A percentile compares a stretch with the other conserved stretches of the same genome.
phyloP scores from a whole-genome alignment of 2,888 invertebrate genomes.

The Furcula furcula region DNA sequence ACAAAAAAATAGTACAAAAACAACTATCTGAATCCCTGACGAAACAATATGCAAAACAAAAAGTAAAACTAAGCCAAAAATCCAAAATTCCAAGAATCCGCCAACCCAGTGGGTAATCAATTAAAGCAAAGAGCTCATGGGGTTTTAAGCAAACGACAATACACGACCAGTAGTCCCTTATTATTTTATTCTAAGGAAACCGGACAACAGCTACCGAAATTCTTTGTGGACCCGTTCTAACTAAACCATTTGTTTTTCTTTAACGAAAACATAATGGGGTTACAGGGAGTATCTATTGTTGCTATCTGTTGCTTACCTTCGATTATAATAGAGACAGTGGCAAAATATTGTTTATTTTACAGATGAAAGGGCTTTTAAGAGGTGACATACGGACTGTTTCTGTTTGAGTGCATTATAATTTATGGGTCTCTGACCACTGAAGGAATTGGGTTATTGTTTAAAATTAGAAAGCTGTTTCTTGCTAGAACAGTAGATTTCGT shows the following conservation, averaged over 20 bases:
- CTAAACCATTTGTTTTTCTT: constrained; percentile 62
- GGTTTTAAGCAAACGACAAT: constrained; percentile 55
- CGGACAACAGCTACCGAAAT: constrained; percentile 47
- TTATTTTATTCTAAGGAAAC: constrained; percentile 66
- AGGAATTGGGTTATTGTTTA: constrained; percentile 68
- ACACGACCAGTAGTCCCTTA: constrained; percentile 55
- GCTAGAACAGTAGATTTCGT: constrained; percentile 20
- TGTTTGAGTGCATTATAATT: constrained; percentile 61
- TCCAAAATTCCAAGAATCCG: constrained; percentile 27
- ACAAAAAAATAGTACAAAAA: background rate
- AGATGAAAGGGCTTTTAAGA: constrained; percentile 65
- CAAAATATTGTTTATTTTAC: constrained; percentile 79
- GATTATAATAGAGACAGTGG: constrained; percentile 62
- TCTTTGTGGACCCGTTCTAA: constrained; percentile 60
- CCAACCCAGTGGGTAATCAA: constrained; percentile 55
- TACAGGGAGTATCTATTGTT: constrained; percentile 62
- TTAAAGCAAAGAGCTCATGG: constrained; percentile 54
- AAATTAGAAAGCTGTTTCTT: constrained; percentile 51
- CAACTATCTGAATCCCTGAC: background rate
- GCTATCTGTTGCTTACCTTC: constrained; percentile 61
- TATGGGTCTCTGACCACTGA: constrained; percentile 61
- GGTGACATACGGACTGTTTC: constrained; percentile 69
- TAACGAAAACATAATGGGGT: constrained; percentile 65
- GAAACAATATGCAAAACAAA: constrained; percentile 9
- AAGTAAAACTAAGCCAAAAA: constrained; percentile 9